phyloP scores from a whole-genome alignment of 2,797 vertebrate species.

The Ctenochaetus hawaiiensis region DNA sequence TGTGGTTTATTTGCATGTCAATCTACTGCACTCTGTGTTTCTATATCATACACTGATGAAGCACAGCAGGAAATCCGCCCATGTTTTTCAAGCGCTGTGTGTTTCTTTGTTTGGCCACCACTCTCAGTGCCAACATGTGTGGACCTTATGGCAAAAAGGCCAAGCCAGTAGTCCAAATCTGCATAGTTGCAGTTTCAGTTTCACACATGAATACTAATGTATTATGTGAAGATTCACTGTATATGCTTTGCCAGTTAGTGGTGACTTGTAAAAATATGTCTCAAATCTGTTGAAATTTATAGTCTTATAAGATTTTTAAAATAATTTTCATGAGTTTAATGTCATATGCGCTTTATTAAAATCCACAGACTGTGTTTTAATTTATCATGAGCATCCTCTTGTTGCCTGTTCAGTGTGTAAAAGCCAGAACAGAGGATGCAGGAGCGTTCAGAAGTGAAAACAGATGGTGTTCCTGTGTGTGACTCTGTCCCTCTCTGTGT shows the following conservation, averaged over 20 bases:
- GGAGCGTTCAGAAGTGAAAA: constrained; percentile 47
- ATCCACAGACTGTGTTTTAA: constrained; percentile 15
- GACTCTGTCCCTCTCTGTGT: constrained; percentile 78
- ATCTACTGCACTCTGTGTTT: not conserved
- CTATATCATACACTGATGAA: constrained; percentile 6
- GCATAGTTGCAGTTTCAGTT: constrained; percentile 30
- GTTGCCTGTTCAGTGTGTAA: constrained; percentile 14
- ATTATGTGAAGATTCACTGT: constrained; percentile 12
- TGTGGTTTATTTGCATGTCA: constrained; percentile 3
- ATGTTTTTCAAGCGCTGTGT: constrained; percentile 18
- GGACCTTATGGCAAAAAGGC: constrained; percentile 28
- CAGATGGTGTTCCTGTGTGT: constrained; percentile 80
- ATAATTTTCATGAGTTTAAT: not conserved
- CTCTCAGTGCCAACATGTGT: constrained; percentile 31
- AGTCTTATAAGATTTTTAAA: not conserved
- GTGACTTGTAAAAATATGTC: not conserved
- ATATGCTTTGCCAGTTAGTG: not conserved
- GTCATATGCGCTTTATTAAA: not conserved
- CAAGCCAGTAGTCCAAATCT: constrained; percentile 14
- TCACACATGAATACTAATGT: not conserved
- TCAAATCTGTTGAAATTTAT: not conserved
- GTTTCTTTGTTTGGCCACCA: constrained; percentile 16
- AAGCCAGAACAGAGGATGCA: constrained; percentile 33
- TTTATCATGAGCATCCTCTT: not conserved
- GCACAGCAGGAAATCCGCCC: not conserved